Conservation (phyloP, 2,888 invertebrate species). For the Dilophus febrilis region DNA sequence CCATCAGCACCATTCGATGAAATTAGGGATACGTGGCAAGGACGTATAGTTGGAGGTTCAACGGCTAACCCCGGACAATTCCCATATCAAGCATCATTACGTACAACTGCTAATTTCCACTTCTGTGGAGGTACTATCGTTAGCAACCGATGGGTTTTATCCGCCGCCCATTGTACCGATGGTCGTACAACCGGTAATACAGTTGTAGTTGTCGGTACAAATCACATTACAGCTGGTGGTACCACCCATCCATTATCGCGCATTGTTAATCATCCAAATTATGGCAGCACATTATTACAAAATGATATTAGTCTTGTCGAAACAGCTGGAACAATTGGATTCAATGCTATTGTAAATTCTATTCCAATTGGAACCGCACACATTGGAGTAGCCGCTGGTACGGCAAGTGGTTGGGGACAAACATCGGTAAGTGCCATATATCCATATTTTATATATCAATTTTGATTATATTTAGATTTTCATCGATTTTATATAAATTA, state of each 20-base stretch:
- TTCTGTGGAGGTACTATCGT: background rate
- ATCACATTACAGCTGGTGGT: background rate
- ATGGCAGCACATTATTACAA: background rate
- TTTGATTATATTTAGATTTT: too few relatives aligned
- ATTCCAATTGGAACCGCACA: slow-evolving; percentile 8
- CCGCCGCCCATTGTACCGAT: slow-evolving; percentile 1
- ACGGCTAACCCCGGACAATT: background rate
- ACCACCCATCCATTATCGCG: background rate
- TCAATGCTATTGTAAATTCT: background rate
- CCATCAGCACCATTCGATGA: background rate
- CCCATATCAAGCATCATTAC: background rate
- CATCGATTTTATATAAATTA: too few relatives aligned
- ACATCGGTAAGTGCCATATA: background rate
- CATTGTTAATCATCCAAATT: slow-evolving; percentile 7
- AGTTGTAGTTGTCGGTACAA: background rate
- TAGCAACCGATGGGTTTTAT: background rate
- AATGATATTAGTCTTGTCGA: slow-evolving; percentile 6
- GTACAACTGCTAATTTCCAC: background rate
- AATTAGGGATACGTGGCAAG: background rate
- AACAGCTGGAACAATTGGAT: slow-evolving; percentile 1
- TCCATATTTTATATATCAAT: too few relatives aligned
- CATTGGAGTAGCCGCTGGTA: slow-evolving; percentile 1
- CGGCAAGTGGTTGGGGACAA: slow-evolving; percentile 5
- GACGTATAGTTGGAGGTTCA: background rate
- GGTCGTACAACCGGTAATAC: background rate